Evolutionary conservation across 2,113 vertebrate species (phyloP), one percentile per base, ranked within the genome.

Genomic region (Solea solea): DNA sequence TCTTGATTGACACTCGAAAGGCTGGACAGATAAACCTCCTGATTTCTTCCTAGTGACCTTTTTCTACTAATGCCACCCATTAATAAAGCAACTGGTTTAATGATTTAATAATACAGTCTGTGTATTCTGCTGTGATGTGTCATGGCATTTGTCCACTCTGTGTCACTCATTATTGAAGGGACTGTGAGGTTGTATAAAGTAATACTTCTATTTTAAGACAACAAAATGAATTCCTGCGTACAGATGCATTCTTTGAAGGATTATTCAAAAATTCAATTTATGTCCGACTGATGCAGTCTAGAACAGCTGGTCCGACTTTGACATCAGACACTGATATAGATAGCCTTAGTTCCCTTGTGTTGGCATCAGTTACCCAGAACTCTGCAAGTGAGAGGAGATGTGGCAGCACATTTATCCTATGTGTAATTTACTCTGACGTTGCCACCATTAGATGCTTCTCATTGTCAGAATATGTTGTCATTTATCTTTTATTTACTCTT

Each of bases 221-320:
- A 82, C 85, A 78, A 12, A 85, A 88, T 85, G 80, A 93, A 93
- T 94, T 93, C 85, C 83, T 82, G 78, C 74, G 90, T 94, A 92
- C 85, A 90, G 93, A 91, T 81, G 78, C 88, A 90, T 84, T 95
- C 93, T 93, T 92, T 52, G 90, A 88, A 92, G 89, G 90, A 93
- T 94, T 94, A 91, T 77, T 83, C 89, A 90, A 88, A 94, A 93
- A 93, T 92, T 90, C 79, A 81, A 87, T 91, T 92, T 76, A 89
- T 88, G 88, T 93, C 88, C 82, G 86, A 78, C 88, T 85, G 86
- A 85, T 90, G 82, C 88, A 81, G 86, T 78, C 78, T 59, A 67
- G 81, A 91, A 90, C 92, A 95, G 92, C 93, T 95, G 93, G 76
- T 92, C 72, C 73, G 88, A 86, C 87, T 85, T 88, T 94, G 93